phyloP scores from a whole-genome alignment of 2,797 vertebrate species.

The Strix occidentalis region DNA sequence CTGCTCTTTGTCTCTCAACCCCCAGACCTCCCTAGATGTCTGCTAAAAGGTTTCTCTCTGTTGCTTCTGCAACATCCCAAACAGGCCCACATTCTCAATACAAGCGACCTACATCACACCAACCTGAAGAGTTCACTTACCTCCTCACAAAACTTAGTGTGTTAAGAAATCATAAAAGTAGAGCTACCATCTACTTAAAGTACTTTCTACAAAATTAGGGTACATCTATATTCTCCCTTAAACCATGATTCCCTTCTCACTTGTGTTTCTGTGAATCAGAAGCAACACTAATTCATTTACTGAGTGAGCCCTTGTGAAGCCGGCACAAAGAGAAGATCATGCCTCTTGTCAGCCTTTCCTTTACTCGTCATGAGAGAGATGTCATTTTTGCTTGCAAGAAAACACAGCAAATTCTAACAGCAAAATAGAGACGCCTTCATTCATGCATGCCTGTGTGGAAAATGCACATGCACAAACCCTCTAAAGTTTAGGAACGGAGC shows the following conservation, averaged over 20 bases:
- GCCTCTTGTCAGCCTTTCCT: not conserved
- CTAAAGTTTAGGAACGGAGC: accelerated
- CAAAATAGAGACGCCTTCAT: not conserved
- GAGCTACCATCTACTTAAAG: not conserved
- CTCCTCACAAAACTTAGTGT: not conserved
- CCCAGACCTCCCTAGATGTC: not conserved
- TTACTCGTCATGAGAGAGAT: not conserved
- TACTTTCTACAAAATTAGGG: not conserved
- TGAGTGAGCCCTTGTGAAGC: not conserved
- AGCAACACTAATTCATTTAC: not conserved
- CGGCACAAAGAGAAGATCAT: not conserved
- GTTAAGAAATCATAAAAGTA: not conserved
- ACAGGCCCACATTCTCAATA: not conserved
- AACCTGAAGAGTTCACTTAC: not conserved
- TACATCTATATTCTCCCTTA: not conserved
- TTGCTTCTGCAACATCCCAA: not conserved
- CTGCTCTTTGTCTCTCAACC: not conserved
- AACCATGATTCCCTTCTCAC: not conserved
- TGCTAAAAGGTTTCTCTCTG: not conserved
- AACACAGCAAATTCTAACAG: not conserved
- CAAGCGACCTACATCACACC: not conserved
- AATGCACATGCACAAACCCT: not conserved
- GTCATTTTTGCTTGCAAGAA: not conserved
- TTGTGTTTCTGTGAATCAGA: not conserved
- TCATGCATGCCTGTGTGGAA: accelerated